Conservation (phyloP, 1,140 invertebrate species). For the Drosophila pachea region DNA sequence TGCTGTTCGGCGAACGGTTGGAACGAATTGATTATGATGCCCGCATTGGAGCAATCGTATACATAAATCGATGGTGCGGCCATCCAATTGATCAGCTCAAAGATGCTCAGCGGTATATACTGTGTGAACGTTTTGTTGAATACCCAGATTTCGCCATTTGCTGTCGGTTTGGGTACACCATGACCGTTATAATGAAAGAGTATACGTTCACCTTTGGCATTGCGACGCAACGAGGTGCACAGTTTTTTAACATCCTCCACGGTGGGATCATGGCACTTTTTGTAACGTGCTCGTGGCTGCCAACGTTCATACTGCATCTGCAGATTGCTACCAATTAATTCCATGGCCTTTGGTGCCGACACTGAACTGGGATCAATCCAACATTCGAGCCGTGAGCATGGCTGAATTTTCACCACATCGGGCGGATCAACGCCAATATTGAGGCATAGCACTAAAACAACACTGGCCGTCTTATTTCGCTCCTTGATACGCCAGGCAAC, state of each 20-base stretch:
- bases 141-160: slow-evolving; percentile 99
- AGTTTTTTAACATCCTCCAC: slow-evolving; percentile 99
- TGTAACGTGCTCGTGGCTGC: slow-evolving; percentile 98
- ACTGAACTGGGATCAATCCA: slow-evolving; percentile 96
- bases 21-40: slow-evolving; percentile 96
- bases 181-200: slow-evolving; percentile 99
- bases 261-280: slow-evolving; percentile 97
- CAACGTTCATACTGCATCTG: slow-evolving; percentile 98
- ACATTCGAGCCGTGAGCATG: slow-evolving; percentile 96
- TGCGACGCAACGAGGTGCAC: slow-evolving; percentile 95
- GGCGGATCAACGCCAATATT: slow-evolving; percentile 99
- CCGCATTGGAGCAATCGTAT: slow-evolving; percentile 99
- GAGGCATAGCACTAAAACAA: slow-evolving; percentile 97
- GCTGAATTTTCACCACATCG: slow-evolving; percentile 97
- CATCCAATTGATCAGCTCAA: slow-evolving; percentile 99
- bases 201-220: slow-evolving; percentile 99
- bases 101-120: slow-evolving; percentile 99
- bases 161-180: slow-evolving; percentile 98
- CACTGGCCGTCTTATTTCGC: slow-evolving; percentile 99
- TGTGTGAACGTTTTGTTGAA: slow-evolving; percentile 99
- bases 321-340: slow-evolving; percentile 93
- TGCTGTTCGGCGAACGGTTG: slow-evolving; percentile 95
- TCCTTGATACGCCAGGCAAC: slow-evolving; percentile 71
- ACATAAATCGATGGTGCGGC: slow-evolving; percentile 99
- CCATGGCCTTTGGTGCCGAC: slow-evolving; percentile 95